Percentiles rank a stretch among this genome's conserved stretches.
phyloP scores from a whole-genome alignment of 2,888 invertebrate genomes.

The Timandra comae region DNA sequence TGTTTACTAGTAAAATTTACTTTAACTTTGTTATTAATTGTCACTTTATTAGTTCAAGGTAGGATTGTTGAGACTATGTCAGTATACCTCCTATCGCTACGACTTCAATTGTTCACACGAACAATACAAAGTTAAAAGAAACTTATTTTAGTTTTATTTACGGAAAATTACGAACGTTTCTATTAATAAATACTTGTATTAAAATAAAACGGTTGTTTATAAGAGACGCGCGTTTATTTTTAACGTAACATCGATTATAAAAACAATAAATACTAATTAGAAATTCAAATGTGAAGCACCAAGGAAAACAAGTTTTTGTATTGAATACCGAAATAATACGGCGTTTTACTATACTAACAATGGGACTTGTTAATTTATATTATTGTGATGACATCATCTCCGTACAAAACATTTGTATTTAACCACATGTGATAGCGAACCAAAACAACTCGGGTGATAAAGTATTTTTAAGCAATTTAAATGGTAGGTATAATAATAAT shows the following conservation, averaged over 20 bases:
- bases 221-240: no score
- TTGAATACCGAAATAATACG: slow-evolving; percentile 30
- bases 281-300: slow-evolving; percentile 27
- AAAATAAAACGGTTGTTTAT: no score
- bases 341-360: neutral
- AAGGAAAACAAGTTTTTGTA: slow-evolving; percentile 36
- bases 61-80: neutral
- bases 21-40: slow-evolving; percentile 3
- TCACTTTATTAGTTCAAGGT: neutral
- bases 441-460: slow-evolving; percentile 22
- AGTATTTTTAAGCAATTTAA: slow-evolving; percentile 19
- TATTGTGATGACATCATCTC: slow-evolving; percentile 42
- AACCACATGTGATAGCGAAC: slow-evolving; percentile 13
- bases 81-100: neutral
- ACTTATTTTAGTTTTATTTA: neutral
- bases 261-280: slow-evolving; percentile 25
- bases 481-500: slow-evolving; percentile 27
- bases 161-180: no score
- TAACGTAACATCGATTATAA: slow-evolving; percentile 12
- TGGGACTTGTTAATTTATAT: slow-evolving; percentile 21
- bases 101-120: neutral
- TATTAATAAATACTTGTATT: no score
- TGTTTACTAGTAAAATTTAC: slow-evolving; percentile 1
- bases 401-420: slow-evolving; percentile 25
- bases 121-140: neutral